Evolutionary conservation across 2,888 invertebrate genomes (phyloP), one percentile per base, ranked within the genome.

Genomic region (Xanthia togata): DNA sequence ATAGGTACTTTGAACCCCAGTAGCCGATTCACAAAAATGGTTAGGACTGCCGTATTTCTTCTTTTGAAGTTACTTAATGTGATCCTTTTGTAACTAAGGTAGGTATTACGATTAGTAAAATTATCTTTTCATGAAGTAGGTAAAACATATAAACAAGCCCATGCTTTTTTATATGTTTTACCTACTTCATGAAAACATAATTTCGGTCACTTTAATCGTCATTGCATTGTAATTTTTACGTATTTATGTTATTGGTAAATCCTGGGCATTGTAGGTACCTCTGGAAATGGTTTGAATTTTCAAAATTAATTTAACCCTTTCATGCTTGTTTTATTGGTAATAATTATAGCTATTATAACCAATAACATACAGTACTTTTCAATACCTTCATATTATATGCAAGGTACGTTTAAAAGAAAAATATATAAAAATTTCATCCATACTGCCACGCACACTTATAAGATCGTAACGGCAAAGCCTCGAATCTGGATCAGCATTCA

Each of bases 1-100:
- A 88, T 85, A n/a, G n/a, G n/a, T n/a, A 83, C 82, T 80, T 81
- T 84, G 80, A 86, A 83, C 81, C 78, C 79, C 75, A 76, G 81
- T 82, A 85, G 82, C 74, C 85, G 71, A 78, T 76, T 84, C 81
- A 81, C 76, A 73, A 71, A 83, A 85, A 84, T 83, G 76, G 82
- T 78, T 57, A 77, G 67, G 79, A 81, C 76, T 82, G 70, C 76
- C 79, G 73, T 81, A 86, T 82, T 86, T 83, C 74, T 74, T 78
- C 83, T 70, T 85, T 82, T 79, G 53, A 69, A 82, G 62, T 74
- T 73, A n/a, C n/a, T n/a, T n/a, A 76, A 82, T 80, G 71, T 76
- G 50, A 74, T 70, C 41, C 73, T 79, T 79, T 65, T 71, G 50
- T 79, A 74, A 80, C 69, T 73, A 68, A 76, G 0, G 12, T 26